Evolutionary conservation across 2,888 invertebrate species (phyloP).

Genomic region (Eupithecia centaureata): DNA sequence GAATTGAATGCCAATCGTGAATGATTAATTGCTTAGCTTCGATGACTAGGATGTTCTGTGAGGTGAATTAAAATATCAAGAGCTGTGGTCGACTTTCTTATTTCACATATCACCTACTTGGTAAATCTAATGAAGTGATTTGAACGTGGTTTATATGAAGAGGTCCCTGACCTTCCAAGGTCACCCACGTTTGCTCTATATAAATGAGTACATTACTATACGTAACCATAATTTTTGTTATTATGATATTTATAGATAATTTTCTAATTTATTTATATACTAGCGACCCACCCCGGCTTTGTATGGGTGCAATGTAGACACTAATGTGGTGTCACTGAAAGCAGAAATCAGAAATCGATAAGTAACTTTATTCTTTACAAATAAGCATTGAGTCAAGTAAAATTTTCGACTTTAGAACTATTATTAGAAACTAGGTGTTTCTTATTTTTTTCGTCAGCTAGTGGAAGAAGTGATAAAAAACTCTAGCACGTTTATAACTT

Average conservation of each 20-base stretch:
- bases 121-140: neutral
- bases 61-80: conserved; percentile 45
- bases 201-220: neutral
- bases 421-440: no score
- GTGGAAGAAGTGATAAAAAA: no score
- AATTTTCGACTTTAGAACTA: no score
- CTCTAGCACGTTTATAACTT: no score
- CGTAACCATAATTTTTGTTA: neutral
- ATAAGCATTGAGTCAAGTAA: no score
- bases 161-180: neutral
- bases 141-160: neutral
- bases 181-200: neutral
- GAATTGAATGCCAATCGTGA: conserved; percentile 51
- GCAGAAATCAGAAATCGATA: no score
- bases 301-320: no score
- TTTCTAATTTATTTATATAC: no score
- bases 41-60: conserved; percentile 51
- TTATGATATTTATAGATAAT: neutral
- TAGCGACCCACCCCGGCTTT: no score
- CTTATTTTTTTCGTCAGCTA: no score
- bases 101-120: neutral
- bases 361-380: no score
- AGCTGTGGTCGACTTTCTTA: conserved; percentile 20
- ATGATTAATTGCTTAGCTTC: conserved; percentile 66
- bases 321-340: no score